A percentile compares a stretch with the other conserved stretches of the same genome.
These are phyloP conservation scores for Aphis craccivora DNA, from an alignment of 1,140 invertebrate species.

Conservation along the genomic window DNA sequence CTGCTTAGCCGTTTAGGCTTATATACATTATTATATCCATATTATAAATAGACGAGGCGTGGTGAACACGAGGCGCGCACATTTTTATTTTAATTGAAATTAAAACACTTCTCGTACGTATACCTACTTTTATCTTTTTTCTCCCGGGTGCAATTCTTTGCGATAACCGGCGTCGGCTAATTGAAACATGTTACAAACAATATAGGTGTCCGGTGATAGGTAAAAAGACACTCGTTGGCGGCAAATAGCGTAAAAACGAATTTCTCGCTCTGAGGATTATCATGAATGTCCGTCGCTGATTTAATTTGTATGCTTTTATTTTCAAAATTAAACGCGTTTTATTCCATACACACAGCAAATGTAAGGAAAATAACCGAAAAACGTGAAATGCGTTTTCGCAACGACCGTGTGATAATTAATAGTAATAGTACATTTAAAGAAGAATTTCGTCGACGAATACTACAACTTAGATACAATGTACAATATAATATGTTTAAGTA, in stretches of 20 bases:
- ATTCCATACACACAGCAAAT: not conserved
- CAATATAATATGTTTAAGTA: not conserved
- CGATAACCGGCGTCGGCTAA: not conserved
- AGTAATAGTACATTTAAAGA: constrained; percentile 11
- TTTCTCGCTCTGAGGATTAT: not conserved
- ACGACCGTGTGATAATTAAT: not conserved
- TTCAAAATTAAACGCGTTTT: not conserved
- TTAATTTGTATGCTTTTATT: not conserved
- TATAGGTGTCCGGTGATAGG: not conserved
- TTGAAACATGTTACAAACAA: not conserved
- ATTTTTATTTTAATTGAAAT: not conserved
- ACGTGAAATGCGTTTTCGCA: not conserved
- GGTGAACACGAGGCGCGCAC: not conserved
- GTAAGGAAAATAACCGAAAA: not conserved
- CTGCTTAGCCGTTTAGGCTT: not conserved
- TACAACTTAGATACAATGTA: not conserved
- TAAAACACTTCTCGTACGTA: not conserved
- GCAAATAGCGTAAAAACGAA: not conserved
- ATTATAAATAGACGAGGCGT: not conserved
- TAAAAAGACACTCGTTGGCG: not conserved
- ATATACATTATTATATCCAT: not conserved
- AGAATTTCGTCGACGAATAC: not conserved
- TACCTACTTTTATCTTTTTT: not conserved
- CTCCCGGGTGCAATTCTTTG: not conserved
- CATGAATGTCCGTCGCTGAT: not conserved